Percentiles rank a stretch among this genome's conserved stretches.
Conservation (phyloP, 2,888 invertebrate genomes). For the Andrena camellia region DNA sequence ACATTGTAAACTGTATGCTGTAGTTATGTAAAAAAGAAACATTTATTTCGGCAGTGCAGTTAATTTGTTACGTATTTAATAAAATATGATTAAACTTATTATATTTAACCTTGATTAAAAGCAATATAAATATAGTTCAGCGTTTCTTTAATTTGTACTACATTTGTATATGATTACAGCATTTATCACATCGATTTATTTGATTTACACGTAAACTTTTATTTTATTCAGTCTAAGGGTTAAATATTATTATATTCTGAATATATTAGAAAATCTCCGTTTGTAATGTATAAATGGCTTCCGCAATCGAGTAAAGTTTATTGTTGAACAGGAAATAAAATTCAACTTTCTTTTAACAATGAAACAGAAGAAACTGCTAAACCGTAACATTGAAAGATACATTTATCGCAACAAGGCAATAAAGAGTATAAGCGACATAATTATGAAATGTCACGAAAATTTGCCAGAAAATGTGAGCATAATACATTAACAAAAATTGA, state of each 20-base stretch:
- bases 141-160: background rate
- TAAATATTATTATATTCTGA: background rate
- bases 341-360: background rate
- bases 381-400: background rate
- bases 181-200: background rate
- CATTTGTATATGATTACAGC: background rate
- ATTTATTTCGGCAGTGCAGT: background rate
- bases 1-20: background rate
- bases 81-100: too few species aligned
- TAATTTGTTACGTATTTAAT: background rate
- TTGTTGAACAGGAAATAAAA: background rate
- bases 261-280: background rate
- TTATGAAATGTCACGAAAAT: constrained; percentile 1
- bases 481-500: background rate
- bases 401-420: background rate
- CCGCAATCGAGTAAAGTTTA: background rate
- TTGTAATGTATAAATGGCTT: background rate
- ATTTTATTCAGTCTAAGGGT: background rate
- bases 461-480: background rate
- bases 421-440: constrained; percentile 1
- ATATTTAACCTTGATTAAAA: background rate
- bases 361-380: background rate
- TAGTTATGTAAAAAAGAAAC: background rate
- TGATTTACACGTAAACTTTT: background rate
- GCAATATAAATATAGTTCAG: background rate